Evolutionary conservation across 2,113 vertebrate species (phyloP).

Genomic region (Sinocyclocheilus maitianheensis): DNA sequence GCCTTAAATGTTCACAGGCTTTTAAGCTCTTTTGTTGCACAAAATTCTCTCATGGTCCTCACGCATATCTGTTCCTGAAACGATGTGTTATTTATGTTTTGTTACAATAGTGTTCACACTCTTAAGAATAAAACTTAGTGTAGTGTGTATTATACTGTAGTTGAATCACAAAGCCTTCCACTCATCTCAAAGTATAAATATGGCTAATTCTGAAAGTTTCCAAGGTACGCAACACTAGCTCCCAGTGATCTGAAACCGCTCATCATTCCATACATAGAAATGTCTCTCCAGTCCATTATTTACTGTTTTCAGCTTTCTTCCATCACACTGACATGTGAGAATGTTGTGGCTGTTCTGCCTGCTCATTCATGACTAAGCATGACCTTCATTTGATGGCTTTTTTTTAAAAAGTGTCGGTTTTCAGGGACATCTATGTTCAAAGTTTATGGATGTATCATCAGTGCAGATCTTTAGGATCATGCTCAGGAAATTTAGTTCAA

Average conservation of each 20-base stretch:
- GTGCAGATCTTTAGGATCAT: not conserved
- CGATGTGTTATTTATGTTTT: not conserved
- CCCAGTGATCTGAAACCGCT: constrained; percentile 43
- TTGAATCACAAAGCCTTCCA: not conserved
- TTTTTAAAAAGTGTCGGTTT: not conserved
- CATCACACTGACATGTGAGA: not conserved
- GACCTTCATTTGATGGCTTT: not conserved
- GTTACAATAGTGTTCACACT: not conserved
- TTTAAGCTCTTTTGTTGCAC: constrained; percentile 16
- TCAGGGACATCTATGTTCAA: not conserved
- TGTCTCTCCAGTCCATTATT: constrained; percentile 62
- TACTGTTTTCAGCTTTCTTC: constrained; percentile 43
- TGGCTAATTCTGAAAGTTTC: constrained; percentile 64
- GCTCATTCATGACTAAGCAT: not conserved
- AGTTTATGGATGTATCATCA: not conserved
- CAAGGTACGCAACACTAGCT: constrained; percentile 65
- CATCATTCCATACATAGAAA: constrained; percentile 71
- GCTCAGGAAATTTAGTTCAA: not conserved
- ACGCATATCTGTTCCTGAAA: not conserved
- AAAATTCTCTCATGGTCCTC: not conserved
- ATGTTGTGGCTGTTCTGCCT: constrained; percentile 2
- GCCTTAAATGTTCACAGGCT: constrained; percentile 23
- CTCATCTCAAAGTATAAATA: not conserved
- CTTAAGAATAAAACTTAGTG: not conserved
- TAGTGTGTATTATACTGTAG: not conserved